phyloP scores from a whole-genome alignment of 2,797 vertebrate genomes.

The Xyrichtys novacula region DNA sequence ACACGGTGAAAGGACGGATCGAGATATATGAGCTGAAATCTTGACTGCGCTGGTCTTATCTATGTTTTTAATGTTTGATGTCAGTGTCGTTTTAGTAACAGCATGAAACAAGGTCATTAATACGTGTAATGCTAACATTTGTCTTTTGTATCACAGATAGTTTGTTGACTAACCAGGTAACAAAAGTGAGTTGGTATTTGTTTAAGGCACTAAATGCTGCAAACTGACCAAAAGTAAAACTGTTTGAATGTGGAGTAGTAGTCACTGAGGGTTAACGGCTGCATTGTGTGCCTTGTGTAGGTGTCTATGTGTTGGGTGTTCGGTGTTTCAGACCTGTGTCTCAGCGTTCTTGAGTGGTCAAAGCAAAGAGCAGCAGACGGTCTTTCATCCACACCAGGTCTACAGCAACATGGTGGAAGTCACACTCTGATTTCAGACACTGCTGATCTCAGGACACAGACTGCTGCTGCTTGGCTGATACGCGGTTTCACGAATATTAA shows the following conservation, averaged over 20 bases:
- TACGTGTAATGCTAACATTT: conserved; percentile 30
- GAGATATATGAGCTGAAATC: conserved; percentile 17
- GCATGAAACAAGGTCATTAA: conserved; percentile 49
- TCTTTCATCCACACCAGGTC: neutral
- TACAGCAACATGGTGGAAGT: neutral
- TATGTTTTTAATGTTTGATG: conserved; percentile 32
- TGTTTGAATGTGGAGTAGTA: neutral
- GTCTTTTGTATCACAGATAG: neutral
- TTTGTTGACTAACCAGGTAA: conserved; percentile 61
- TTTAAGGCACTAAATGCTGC: conserved; percentile 25
- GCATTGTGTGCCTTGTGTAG: conserved; percentile 32
- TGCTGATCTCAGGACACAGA: conserved; percentile 16
- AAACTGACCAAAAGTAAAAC: neutral
- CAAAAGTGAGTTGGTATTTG: neutral
- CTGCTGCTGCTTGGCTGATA: conserved; percentile 20
- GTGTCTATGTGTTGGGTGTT: conserved; percentile 21
- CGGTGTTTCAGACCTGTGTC: conserved; percentile 20
- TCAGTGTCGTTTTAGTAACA: conserved; percentile 39
- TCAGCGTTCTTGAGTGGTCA: conserved; percentile 42
- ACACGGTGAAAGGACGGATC: conserved; percentile 66
- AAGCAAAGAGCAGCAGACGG: conserved; percentile 4
- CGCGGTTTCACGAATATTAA: no score
- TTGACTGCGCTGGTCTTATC: conserved; percentile 31
- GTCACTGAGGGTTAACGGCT: conserved; percentile 8
- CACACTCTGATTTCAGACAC: conserved; percentile 2